Evolutionary conservation across 30 jellyfish, hydroid and myxozoan genomes (phyloP).

Genomic region (Clytia hemisphaerica): DNA sequence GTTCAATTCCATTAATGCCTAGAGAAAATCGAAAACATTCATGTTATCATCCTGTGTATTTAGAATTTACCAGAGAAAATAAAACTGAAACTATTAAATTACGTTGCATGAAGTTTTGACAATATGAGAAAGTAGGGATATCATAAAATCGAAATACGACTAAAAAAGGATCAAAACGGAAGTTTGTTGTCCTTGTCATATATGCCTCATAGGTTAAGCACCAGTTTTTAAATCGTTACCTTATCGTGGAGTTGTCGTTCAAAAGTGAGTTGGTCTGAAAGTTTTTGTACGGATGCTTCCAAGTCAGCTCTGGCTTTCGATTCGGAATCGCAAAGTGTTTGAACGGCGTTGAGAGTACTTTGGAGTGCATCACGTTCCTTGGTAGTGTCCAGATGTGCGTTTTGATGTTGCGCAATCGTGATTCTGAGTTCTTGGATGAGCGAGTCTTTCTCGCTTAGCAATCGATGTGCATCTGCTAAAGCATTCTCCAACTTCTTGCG

Average conservation of each 20-base stretch:
- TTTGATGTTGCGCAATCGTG: constrained; percentile 80
- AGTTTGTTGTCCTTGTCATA: neutral
- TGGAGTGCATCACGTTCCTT: constrained; percentile 74
- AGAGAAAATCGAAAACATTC: neutral
- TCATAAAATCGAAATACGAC: neutral
- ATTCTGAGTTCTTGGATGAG: constrained; percentile 49
- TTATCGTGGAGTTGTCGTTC: constrained; percentile 76
- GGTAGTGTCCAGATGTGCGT: constrained; percentile 77
- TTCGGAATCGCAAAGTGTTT: constrained; percentile 61
- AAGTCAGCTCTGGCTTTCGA: constrained; percentile 60
- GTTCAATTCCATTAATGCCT: constrained; percentile 67
- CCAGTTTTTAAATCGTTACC: constrained; percentile 16
- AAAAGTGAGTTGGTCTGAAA: constrained; percentile 54
- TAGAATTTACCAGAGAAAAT: no score
- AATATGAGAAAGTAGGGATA: no score
- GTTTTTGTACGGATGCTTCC: constrained; percentile 52
- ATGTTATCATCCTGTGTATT: no score
- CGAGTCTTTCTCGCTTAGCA: constrained; percentile 66
- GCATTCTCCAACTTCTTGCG: constrained; percentile 72
- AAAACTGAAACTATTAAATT: no score
- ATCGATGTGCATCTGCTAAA: constrained; percentile 90
- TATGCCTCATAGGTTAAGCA: neutral
- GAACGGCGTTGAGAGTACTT: constrained; percentile 40
- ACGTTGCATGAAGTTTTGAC: no score
- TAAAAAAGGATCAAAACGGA: neutral